These are phyloP conservation scores for Ochropleura plecta DNA, from an alignment of 2,888 invertebrate genomes.

Conservation along the genomic window DNA sequence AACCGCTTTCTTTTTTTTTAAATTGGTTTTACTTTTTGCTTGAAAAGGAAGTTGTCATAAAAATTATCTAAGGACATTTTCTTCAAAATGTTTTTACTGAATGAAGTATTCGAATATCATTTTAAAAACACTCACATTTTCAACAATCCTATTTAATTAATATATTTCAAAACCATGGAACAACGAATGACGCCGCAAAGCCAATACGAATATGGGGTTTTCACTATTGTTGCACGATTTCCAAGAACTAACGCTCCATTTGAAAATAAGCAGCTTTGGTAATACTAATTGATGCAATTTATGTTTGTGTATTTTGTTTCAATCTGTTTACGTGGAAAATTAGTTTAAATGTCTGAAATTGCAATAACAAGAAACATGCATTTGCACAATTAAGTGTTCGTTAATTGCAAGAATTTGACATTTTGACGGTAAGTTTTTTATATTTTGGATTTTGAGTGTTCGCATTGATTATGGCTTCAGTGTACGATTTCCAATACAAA, in stretches of 20 bases:
- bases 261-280: background rate
- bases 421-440: background rate
- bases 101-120: conserved; percentile 1
- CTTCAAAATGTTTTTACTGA: background rate
- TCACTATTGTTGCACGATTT: background rate
- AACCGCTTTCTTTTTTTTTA: conserved; percentile 32
- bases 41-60: background rate
- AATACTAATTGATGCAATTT: background rate
- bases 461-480: background rate
- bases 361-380: background rate
- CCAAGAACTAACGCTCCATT: background rate
- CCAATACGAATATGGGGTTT: background rate
- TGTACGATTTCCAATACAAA: too few species aligned
- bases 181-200: background rate
- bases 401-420: background rate
- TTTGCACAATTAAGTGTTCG: too few species aligned
- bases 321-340: background rate
- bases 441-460: background rate
- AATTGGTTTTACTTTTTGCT: conserved; percentile 35
- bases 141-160: background rate
- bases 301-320: background rate
- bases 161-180: background rate
- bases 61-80: background rate
- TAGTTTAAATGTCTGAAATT: background rate
- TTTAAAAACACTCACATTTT: background rate